These are phyloP conservation scores for Diplosoma virens DNA, from an alignment of 23 tunicate genomes.

Conservation along the genomic window DNA sequence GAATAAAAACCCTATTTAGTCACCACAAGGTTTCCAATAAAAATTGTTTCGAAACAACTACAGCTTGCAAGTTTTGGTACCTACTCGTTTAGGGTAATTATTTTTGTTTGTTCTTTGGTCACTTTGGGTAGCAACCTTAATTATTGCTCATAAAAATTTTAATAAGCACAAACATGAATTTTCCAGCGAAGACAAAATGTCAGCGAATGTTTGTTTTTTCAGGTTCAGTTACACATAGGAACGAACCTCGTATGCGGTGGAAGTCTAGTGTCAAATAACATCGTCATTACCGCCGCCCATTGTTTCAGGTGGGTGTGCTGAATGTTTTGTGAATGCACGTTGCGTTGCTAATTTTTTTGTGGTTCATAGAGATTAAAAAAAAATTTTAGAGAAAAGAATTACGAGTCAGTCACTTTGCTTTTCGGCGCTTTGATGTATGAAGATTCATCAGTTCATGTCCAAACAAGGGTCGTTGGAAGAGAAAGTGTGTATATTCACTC, in stretches of 20 bases:
- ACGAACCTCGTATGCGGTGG: conserved; percentile 46
- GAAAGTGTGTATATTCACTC: not conserved
- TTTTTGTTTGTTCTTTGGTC: too few relatives aligned
- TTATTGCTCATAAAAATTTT: too few relatives aligned
- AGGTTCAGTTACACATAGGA: too few relatives aligned
- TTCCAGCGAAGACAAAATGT: too few relatives aligned
- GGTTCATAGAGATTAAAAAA: not conserved
- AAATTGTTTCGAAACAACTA: too few relatives aligned
- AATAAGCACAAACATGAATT: too few relatives aligned
- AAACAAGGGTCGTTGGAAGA: not conserved
- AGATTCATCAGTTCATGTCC: not conserved
- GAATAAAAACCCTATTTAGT: too few relatives aligned
- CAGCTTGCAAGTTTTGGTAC: too few relatives aligned
- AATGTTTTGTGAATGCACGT: not conserved
- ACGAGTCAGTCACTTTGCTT: not conserved
- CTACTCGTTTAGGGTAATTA: too few relatives aligned
- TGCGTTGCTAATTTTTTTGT: not conserved
- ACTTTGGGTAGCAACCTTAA: too few relatives aligned
- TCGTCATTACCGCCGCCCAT: conserved; percentile 26
- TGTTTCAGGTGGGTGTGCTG: conserved; percentile 16
- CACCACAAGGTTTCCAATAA: too few relatives aligned
- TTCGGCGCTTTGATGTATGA: conserved; percentile 12
- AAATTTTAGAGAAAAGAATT: not conserved
- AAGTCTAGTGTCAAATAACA: not conserved
- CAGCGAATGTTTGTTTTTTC: too few relatives aligned